Percentiles rank a stretch among this genome's conserved stretches.
These are phyloP conservation scores for Labroides dimidiatus DNA, from an alignment of 2,797 vertebrate genomes.

Conservation along the genomic window DNA sequence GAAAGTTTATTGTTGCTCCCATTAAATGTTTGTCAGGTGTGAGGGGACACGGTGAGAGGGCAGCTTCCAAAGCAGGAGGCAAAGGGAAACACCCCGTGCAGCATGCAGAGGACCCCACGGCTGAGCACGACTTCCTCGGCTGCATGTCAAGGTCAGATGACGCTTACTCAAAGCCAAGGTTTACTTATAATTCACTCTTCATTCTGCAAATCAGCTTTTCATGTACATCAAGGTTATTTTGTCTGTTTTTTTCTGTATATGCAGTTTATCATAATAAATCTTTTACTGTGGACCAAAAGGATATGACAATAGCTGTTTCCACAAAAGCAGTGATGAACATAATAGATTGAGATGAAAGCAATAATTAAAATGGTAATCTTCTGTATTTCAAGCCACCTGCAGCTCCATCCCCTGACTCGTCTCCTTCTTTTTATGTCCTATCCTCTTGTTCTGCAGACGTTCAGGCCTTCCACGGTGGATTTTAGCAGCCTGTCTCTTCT, in stretches of 20 bases:
- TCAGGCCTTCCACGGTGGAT: slow-evolving; percentile 97
- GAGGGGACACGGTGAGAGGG: slow-evolving; percentile 82
- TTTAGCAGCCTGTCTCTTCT: slow-evolving; percentile 93
- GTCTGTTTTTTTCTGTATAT: neutral
- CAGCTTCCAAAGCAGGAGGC: slow-evolving; percentile 68
- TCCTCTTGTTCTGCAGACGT: slow-evolving; percentile 81
- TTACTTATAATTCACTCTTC: neutral
- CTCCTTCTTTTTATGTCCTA: neutral
- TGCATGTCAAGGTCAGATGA: slow-evolving; percentile 94
- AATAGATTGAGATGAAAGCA: too few relatives aligned
- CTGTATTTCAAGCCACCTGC: neutral
- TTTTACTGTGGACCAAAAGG: too few relatives aligned
- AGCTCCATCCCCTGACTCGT: neutral
- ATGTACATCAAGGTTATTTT: too few relatives aligned
- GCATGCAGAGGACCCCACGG: slow-evolving; percentile 79
- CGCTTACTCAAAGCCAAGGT: neutral
- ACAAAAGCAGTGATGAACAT: too few relatives aligned
- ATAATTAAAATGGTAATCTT: too few relatives aligned
- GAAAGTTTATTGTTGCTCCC: neutral
- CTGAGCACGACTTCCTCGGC: slow-evolving; percentile 94
- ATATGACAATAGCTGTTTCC: too few relatives aligned
- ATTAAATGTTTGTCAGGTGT: slow-evolving; percentile 50
- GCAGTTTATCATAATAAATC: neutral
- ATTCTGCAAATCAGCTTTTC: neutral
- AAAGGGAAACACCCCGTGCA: slow-evolving; percentile 83